phyloP scores from a whole-genome alignment of 2,888 invertebrate genomes.

The Polyommatus iphigenia region DNA sequence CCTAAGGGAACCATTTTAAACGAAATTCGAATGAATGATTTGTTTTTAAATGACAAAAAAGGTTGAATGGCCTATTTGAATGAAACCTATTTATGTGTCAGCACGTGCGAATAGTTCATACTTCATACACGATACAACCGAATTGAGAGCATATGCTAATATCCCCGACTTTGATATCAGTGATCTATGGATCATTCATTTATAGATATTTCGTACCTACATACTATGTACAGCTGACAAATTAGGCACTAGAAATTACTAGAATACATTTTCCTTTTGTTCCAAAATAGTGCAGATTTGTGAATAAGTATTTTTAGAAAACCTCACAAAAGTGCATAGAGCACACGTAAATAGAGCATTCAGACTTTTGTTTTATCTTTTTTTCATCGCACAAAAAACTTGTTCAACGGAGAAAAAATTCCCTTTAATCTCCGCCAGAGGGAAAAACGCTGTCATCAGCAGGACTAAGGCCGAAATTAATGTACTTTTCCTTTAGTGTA shows the following conservation, averaged over 20 bases:
- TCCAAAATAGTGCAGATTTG: background rate
- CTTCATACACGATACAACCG: background rate
- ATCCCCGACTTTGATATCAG: background rate
- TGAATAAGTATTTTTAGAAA: background rate
- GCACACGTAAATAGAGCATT: background rate
- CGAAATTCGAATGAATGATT: background rate
- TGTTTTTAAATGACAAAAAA: background rate
- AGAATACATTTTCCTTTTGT: background rate
- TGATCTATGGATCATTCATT: background rate
- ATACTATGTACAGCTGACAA: background rate
- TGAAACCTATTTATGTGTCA: background rate
- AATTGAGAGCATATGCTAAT: background rate
- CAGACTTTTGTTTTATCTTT: background rate
- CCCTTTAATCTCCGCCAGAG: constrained; percentile 17
- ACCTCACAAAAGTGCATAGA: background rate
- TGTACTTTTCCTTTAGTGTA: constrained; percentile 12
- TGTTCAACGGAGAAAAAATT: background rate
- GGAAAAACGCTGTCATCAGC: constrained; percentile 22
- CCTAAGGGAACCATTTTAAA: background rate
- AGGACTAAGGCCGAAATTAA: constrained; percentile 15
- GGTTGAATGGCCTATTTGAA: background rate
- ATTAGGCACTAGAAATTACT: background rate
- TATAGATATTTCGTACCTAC: background rate
- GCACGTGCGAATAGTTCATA: background rate
- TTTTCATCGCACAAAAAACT: constrained; percentile 2